A percentile compares a stretch with the other conserved stretches of the same genome.
Evolutionary conservation across 1,140 invertebrate species (phyloP).

Genomic region (Bursaphelenchus mucronatus): DNA sequence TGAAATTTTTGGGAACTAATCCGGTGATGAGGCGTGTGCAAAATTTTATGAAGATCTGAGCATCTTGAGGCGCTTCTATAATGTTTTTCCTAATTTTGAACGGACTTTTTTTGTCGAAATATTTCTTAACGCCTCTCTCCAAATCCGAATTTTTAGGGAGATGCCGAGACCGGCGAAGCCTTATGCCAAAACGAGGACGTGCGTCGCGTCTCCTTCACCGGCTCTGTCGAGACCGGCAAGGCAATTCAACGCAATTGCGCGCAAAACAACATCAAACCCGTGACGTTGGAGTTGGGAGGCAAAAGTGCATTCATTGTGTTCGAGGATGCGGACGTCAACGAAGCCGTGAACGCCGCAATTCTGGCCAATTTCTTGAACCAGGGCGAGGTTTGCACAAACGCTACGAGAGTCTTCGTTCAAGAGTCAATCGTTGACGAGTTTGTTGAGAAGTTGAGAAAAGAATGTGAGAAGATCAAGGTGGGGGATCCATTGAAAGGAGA

Average conservation of each 20-base stretch:
- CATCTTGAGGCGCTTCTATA: too few species aligned
- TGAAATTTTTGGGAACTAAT: too few species aligned
- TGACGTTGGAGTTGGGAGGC: constrained; percentile 67
- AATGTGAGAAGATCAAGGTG: constrained; percentile 58
- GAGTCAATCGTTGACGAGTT: constrained; percentile 60
- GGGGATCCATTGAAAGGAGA: constrained; percentile 63
- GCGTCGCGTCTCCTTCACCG: constrained; percentile 66
- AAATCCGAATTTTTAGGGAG: constrained; percentile 61
- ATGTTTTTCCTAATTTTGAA: too few species aligned
- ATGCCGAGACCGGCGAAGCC: constrained; percentile 62
- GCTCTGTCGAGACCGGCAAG: constrained; percentile 64
- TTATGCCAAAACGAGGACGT: constrained; percentile 64
- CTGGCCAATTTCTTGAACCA: constrained; percentile 67
- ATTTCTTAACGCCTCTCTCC: too few species aligned
- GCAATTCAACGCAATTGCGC: constrained; percentile 64
- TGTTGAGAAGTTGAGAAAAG: constrained; percentile 57
- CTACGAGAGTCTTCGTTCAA: constrained; percentile 67
- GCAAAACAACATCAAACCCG: constrained; percentile 55
- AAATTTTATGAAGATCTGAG: too few species aligned
- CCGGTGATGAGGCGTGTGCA: too few species aligned
- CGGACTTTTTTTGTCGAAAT: too few species aligned
- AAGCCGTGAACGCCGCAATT: constrained; percentile 66
- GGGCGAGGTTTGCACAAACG: constrained; percentile 67
- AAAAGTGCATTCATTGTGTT: constrained; percentile 68
- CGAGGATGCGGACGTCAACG: constrained; percentile 65